phyloP scores from a whole-genome alignment of 2,113 vertebrate species.

The Cyprinodon variegatus region DNA sequence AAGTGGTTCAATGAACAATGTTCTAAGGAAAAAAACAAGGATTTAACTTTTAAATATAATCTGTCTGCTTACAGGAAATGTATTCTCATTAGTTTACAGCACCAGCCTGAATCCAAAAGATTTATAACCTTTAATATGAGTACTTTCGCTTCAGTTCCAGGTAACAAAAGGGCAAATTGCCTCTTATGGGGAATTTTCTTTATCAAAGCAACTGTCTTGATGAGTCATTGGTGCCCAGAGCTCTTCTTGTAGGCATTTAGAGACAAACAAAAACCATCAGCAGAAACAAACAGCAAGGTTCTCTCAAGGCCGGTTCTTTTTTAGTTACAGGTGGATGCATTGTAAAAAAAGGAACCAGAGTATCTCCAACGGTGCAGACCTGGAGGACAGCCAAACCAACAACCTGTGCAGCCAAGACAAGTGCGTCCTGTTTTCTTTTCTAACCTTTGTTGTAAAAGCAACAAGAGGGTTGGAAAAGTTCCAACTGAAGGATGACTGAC shows the following conservation, averaged over 20 bases:
- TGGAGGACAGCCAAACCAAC: slow-evolving; percentile 30
- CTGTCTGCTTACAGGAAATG: slow-evolving; percentile 9
- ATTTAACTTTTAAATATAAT: slow-evolving; percentile 47
- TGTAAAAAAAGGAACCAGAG: slow-evolving; percentile 23
- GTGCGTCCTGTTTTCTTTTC: not conserved
- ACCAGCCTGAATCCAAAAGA: slow-evolving; percentile 22
- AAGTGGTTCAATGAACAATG: slow-evolving; percentile 1
- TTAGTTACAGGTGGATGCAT: slow-evolving; percentile 37
- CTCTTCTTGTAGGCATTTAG: slow-evolving; percentile 25
- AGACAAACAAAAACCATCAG: slow-evolving; percentile 25
- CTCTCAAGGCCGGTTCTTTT: not conserved
- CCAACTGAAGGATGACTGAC: slow-evolving; percentile 36
- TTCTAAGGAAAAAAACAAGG: not conserved
- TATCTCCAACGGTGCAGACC: slow-evolving; percentile 42
- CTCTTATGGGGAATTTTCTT: slow-evolving; percentile 15
- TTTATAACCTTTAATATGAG: slow-evolving; percentile 39
- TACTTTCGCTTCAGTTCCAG: slow-evolving; percentile 31
- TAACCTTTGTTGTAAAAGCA: slow-evolving; percentile 2
- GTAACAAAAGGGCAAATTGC: slow-evolving; percentile 62
- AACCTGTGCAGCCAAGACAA: slow-evolving; percentile 28
- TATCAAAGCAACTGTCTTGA: slow-evolving; percentile 35
- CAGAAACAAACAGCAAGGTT: slow-evolving; percentile 15
- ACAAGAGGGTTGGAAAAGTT: slow-evolving; percentile 23
- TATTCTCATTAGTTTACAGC: slow-evolving; percentile 31
- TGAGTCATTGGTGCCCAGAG: slow-evolving; percentile 32